A percentile compares a stretch with the other conserved stretches of the same genome.
These are phyloP conservation scores for Eugnorisma glareosa DNA, from an alignment of 2,888 invertebrate species.

Conservation along the genomic window DNA sequence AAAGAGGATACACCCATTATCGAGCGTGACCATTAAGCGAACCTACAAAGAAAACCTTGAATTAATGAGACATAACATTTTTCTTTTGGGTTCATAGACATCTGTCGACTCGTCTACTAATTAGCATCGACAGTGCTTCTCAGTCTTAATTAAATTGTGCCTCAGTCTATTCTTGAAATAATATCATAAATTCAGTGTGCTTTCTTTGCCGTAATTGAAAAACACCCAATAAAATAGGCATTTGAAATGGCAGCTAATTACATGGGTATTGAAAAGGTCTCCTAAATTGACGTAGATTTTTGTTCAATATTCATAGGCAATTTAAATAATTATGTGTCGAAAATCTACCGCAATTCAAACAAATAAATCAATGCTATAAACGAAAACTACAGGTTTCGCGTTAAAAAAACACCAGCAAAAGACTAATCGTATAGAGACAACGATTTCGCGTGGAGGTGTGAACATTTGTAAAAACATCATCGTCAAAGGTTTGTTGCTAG, in stretches of 20 bases:
- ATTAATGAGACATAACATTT: conserved; percentile 19
- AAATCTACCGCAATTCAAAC: background rate
- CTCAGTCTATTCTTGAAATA: conserved; percentile 34
- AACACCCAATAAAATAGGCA: conserved; percentile 20
- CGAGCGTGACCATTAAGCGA: background rate
- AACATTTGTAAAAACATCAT: conserved; percentile 42
- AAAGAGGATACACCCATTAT: background rate
- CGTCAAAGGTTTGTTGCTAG: conserved; percentile 21
- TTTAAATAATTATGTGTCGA: background rate
- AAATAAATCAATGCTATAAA: conserved; percentile 1
- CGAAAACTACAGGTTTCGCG: conserved; percentile 2
- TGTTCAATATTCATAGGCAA: background rate
- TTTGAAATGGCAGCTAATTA: conserved; percentile 1
- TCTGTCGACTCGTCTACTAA: conserved; percentile 37
- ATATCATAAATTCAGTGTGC: conserved; percentile 21
- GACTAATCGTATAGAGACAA: conserved; percentile 23
- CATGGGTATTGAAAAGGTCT: background rate
- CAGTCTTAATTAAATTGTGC: conserved; percentile 52
- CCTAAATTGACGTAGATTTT: background rate
- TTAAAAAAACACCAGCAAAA: conserved; percentile 20
- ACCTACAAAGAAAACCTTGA: background rate
- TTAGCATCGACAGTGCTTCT: conserved; percentile 43
- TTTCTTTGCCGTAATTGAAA: conserved; percentile 39
- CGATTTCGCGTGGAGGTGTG: conserved; percentile 38
- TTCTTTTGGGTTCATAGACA: conserved; percentile 31